Conservation (phyloP, 2,113 vertebrate genomes). For the Ciconia stormi region DNA sequence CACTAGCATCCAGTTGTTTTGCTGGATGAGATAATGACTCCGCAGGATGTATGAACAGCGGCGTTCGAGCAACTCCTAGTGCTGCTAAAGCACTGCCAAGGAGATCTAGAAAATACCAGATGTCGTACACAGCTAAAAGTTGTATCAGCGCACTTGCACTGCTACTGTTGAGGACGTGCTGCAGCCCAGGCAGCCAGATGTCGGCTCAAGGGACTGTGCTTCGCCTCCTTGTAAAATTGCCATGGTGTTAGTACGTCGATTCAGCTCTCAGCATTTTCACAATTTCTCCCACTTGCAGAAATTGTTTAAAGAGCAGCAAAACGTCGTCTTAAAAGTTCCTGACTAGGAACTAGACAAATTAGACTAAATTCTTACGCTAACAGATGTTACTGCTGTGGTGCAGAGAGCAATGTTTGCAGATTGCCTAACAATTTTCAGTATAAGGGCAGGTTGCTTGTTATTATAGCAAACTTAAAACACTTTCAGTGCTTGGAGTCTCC, state of each 20-base stretch:
- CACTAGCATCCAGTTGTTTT: background rate
- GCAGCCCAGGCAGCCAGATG: background rate
- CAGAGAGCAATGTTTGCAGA: background rate
- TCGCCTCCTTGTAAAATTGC: background rate
- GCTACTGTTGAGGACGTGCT: fast-evolving
- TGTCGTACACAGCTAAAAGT: background rate
- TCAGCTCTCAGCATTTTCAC: background rate
- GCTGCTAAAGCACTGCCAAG: background rate
- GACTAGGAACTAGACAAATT: background rate
- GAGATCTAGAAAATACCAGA: background rate
- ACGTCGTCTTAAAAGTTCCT: background rate
- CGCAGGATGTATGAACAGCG: fast-evolving
- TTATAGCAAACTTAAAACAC: background rate
- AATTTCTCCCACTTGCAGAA: background rate
- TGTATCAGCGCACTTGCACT: too few species aligned
- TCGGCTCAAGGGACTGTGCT: background rate
- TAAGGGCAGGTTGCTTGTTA: background rate
- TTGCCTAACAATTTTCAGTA: background rate
- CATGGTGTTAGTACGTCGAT: fast-evolving
- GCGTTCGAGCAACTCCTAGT: fast-evolving
- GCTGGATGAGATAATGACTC: background rate
- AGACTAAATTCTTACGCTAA: background rate
- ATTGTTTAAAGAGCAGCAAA: background rate
- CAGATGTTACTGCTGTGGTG: background rate
- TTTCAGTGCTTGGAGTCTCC: background rate